phyloP scores from a whole-genome alignment of 2,113 vertebrate species.

The Spheniscus mendiculus region DNA sequence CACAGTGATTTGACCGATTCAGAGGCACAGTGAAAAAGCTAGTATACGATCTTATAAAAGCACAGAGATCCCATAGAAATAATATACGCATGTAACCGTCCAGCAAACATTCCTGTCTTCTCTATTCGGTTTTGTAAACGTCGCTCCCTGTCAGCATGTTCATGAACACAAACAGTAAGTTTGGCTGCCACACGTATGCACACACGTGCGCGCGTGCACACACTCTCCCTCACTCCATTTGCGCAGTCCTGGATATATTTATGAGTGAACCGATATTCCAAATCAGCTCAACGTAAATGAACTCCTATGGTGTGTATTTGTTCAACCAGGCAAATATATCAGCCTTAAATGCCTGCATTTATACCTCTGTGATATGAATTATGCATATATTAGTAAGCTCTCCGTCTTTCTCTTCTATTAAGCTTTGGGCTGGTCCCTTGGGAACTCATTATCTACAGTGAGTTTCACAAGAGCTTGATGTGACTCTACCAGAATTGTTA shows the following conservation, averaged over 20 bases:
- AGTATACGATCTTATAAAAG: too few species aligned
- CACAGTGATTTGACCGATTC: not conserved
- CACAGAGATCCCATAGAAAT: not conserved
- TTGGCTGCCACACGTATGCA: not conserved
- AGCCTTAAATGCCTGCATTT: constrained; percentile 16
- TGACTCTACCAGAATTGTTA: constrained; percentile 11
- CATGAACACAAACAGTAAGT: not conserved
- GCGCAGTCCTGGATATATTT: not conserved
- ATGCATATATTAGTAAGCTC: constrained; percentile 19
- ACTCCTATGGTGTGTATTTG: not conserved
- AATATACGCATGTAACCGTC: not conserved
- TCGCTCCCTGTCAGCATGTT: not conserved
- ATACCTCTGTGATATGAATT: constrained; percentile 24
- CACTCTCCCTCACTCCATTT: not conserved
- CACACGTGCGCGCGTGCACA: fast-evolving
- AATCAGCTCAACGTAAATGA: not conserved
- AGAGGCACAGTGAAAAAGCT: not conserved
- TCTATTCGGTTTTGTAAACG: not conserved
- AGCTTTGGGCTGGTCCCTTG: not conserved
- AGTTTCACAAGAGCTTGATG: not conserved
- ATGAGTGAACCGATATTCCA: not conserved
- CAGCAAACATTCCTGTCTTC: not conserved
- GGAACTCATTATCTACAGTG: constrained; percentile 44
- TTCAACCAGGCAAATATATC: not conserved
- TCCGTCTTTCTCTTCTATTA: not conserved